These are phyloP conservation scores for Oriolus oriolus DNA, from an alignment of 2,113 vertebrate species.

Conservation along the genomic window DNA sequence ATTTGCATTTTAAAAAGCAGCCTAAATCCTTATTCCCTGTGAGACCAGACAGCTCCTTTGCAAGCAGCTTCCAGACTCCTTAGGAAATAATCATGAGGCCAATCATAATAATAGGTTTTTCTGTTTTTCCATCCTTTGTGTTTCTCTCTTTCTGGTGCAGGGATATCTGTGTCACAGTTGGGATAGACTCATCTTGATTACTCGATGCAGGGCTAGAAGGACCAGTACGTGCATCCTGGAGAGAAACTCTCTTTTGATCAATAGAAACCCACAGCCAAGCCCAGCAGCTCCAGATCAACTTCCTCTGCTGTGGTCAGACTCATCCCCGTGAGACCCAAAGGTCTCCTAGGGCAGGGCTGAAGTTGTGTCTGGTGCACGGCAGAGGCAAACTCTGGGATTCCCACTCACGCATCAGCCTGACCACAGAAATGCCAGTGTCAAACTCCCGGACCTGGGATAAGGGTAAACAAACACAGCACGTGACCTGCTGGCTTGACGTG, in stretches of 20 bases:
- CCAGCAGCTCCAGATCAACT: background rate
- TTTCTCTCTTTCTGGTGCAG: background rate
- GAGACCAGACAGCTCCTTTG: constrained; percentile 60
- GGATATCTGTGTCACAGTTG: background rate
- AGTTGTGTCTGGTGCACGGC: background rate
- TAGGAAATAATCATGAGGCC: constrained; percentile 59
- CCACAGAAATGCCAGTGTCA: constrained; percentile 39
- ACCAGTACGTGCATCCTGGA: background rate
- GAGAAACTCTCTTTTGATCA: background rate
- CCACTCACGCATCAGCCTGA: background rate
- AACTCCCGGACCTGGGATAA: background rate
- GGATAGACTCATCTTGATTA: background rate
- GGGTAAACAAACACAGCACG: constrained; percentile 59
- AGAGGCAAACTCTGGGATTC: constrained; percentile 18
- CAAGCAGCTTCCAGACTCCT: constrained; percentile 60
- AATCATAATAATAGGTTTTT: constrained; percentile 53
- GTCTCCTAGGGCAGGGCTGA: background rate
- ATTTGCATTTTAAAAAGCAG: constrained; percentile 71
- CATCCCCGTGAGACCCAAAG: background rate
- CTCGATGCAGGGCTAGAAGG: background rate
- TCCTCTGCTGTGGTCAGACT: constrained; percentile 1
- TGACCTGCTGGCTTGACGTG: background rate
- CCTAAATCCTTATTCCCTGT: constrained; percentile 56
- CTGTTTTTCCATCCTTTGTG: constrained; percentile 15
- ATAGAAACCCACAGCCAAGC: background rate